Evolutionary conservation across 1,140 invertebrate genomes (phyloP), one percentile per base, ranked within the genome.

Genomic region (Eupristina koningsbergeri): DNA sequence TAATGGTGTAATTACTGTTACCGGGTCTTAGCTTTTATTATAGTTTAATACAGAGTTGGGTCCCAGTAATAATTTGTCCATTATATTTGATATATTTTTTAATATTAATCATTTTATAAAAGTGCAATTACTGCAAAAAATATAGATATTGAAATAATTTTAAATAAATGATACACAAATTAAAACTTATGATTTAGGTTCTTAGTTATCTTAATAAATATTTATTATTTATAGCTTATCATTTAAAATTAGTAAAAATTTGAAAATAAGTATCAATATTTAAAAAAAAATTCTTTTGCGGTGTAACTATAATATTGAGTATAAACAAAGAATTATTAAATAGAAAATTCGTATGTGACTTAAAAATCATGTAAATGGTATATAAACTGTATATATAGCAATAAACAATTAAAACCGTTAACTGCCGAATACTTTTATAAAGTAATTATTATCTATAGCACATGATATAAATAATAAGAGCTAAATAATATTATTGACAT

Each of bases 1-100:
- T 87, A 90, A 91, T 80, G 73, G 76, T 80, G 78, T 91, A 91
- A 92, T 91, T 91, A 91, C 90, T 92, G 90, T 92, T 92, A 92
- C 86, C 85, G 84, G 76, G 61, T 83, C 86, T 87, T 83, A 85
- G 85, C 86, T 90, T 87, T 89, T 86, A 80, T 87, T 89, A 87
- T 87, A 87, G 85, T 86, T 86, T 75, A 13, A 39, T 41, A n/a
- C 75, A 84, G 75, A 53, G 47, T 76, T 83, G 77, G 71, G 83
- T 84, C 61, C 47, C 47, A 84, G 67, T 84, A 80, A 84, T 80
- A 80, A 80, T 58, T 53, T 29, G 45, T 84, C 39, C 29, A 47
- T 73, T 78, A 36, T 26, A 1, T 77, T 45, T 36, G 26, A 77
- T 17, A 69, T 67, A 67, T 71, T 78, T 69, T 83, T 36, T 19